Evolutionary conservation across 2,888 invertebrate genomes (phyloP).

Genomic region (Anthophora plumipes): DNA sequence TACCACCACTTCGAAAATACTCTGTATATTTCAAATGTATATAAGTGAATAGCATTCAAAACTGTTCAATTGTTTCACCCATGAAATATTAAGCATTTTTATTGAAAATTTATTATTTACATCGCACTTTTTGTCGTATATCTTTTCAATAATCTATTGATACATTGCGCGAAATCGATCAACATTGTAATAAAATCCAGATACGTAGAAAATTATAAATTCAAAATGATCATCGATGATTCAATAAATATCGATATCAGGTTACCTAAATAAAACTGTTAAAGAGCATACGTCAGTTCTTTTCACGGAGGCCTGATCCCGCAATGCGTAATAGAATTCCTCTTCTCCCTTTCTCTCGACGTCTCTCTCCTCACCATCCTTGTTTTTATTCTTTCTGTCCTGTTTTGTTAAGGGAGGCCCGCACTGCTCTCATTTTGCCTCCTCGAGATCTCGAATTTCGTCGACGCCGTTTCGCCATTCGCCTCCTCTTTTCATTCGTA

Average conservation of each 20-base stretch:
- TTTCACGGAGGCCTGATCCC: slow-evolving; percentile 10
- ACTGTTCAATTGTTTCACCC: too few species aligned
- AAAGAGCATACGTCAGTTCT: slow-evolving; percentile 8
- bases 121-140: too few species aligned
- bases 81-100: neutral
- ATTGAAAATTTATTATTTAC: too few species aligned
- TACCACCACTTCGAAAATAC: too few species aligned
- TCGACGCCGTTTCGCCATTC: slow-evolving; percentile 69
- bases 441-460: slow-evolving; percentile 75
- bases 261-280: slow-evolving; percentile 45
- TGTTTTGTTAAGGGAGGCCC: slow-evolving; percentile 57
- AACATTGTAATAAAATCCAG: neutral
- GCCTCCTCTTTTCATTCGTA: slow-evolving; percentile 61
- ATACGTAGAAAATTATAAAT: neutral
- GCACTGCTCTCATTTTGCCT: slow-evolving; percentile 73
- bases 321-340: slow-evolving; percentile 41
- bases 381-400: slow-evolving; percentile 49
- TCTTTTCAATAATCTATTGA: too few species aligned
- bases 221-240: neutral
- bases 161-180: too few species aligned
- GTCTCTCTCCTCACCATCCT: slow-evolving; percentile 3
- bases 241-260: slow-evolving; percentile 28
- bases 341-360: neutral
- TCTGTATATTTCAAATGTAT: too few species aligned
- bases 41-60: too few species aligned